Evolutionary conservation across 2,113 vertebrate species (phyloP), one percentile per base, ranked within the genome.

Genomic region (Paralichthys olivaceus): DNA sequence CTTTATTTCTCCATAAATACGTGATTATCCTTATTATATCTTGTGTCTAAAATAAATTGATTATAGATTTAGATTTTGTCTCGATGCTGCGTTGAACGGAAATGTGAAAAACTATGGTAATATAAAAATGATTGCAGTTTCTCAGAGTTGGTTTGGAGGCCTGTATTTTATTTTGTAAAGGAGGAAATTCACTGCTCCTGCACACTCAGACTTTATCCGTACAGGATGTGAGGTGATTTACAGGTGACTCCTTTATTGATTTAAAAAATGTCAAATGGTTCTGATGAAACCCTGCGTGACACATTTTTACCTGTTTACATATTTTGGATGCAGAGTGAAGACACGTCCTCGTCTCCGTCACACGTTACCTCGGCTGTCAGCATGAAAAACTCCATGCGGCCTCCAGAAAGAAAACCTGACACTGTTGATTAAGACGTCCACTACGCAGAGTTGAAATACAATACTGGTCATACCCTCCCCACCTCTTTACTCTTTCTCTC

Each of bases 401-500:
- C 75, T 73, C 66, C 87, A 85, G 86, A 92, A 92, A 89, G 80
- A 84, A 91, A 93, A 92, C 79, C 94, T 94, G 94, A 96, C 95
- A 95, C 91, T 91, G 90, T 94, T 93, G 92, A 96, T 96, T 95
- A 95, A 93, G 79, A 70, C 89, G 91, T 94, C 93, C 94, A 96
- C 95, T 96, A 95, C 94, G 80, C 96, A 96, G 96, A 95, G 90
- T 90, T 80, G 93, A 95, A 96, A 96, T 91, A 72, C 70, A 90
- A 95, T 81, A 84, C 92, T 76, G 90, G 72, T 84, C 26, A 1
- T 1, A 11, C 60, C 58, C 87, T 80, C 5, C 67, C 45, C 45
- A 49, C 64, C n/a, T 23, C 34, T 20, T 9, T 3, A 15, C 54
- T 34, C 49, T 2, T 25, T 37, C 45, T 58, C 66, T 20, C 55